Percentiles rank a stretch among this genome's conserved stretches.
These are phyloP conservation scores for Chydorus sphaericus DNA, from an alignment of 2,888 invertebrate species.

Conservation along the genomic window DNA sequence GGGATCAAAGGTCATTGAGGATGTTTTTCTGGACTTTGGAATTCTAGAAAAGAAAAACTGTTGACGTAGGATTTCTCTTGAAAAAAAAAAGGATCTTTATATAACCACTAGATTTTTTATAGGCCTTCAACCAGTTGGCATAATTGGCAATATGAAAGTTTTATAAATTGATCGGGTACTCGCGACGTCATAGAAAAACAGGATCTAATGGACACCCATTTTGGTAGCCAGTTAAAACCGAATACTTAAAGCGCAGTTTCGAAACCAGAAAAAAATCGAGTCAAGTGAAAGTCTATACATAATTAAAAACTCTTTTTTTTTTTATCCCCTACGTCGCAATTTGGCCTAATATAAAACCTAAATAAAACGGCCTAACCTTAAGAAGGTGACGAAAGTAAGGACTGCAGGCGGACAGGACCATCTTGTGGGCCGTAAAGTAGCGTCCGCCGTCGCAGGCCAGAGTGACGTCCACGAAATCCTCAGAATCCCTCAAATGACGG, in stretches of 20 bases:
- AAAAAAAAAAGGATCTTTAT: background rate
- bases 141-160: too few species aligned
- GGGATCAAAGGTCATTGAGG: background rate
- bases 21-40: background rate
- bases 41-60: background rate
- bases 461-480: conserved; percentile 86
- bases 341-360: background rate
- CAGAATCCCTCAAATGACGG: conserved; percentile 71
- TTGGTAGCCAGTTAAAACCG: too few species aligned
- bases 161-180: too few species aligned
- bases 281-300: too few species aligned
- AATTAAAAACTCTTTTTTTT: background rate
- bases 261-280: too few species aligned
- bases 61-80: background rate
- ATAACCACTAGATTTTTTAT: too few species aligned
- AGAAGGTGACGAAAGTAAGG: conserved; percentile 56
- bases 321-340: background rate
- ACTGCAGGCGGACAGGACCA: conserved; percentile 82
- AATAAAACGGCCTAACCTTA: conserved; percentile 18
- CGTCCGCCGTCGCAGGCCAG: conserved; percentile 66
- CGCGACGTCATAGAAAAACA: too few species aligned
- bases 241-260: too few species aligned
- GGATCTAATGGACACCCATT: too few species aligned
- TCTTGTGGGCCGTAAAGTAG: conserved; percentile 78
- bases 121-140: too few species aligned